Conservation (phyloP, 2,888 invertebrate genomes). For the Stomorhina lunata region DNA sequence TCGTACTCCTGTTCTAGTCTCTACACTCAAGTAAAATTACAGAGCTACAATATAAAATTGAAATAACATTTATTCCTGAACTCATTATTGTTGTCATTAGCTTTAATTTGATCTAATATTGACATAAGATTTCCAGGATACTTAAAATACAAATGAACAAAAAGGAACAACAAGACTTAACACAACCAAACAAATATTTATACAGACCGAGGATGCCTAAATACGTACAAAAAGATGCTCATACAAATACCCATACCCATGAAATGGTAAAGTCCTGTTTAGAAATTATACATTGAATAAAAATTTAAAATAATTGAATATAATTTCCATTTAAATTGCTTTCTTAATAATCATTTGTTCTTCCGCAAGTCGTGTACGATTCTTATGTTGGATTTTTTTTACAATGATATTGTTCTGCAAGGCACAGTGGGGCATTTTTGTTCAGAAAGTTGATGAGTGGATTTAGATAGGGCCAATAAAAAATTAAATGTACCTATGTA, state of each 20-base stretch:
- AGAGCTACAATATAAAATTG: background rate
- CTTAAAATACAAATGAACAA: background rate
- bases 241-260: no score
- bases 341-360: conserved; percentile 31
- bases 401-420: no score
- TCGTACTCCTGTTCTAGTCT: no score
- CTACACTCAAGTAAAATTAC: background rate
- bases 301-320: conserved; percentile 42
- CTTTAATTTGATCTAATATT: conserved; percentile 11
- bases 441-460: no score
- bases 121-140: background rate
- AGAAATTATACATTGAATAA: background rate
- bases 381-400: no score
- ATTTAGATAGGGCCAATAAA: no score
- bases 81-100: background rate
- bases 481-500: no score
- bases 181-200: background rate
- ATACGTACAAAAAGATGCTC: background rate
- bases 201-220: background rate
- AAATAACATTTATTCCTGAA: background rate
- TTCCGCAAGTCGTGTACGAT: no score
- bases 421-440: no score
- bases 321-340: conserved; percentile 55
- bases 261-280: background rate
- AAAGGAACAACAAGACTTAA: background rate